Base-by-base conservation (phyloP, 2,113 vertebrate genomes). In the Python bivittatus region DNA sequence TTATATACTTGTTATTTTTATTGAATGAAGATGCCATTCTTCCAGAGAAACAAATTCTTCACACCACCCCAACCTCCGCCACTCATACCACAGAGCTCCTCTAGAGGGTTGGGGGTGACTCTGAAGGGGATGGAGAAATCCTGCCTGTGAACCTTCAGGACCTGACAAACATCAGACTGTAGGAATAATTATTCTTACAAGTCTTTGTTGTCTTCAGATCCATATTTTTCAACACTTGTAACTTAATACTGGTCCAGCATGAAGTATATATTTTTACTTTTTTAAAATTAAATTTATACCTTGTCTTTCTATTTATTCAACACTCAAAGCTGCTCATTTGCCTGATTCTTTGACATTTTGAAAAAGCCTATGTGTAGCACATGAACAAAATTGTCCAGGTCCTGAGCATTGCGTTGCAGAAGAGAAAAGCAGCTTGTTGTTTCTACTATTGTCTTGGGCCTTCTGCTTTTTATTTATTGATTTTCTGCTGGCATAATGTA, bases 391-490 rank as follows among this genome's bases (percentile, higher is more conserved):
- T 44, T 91, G 95, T 48, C 38, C 42, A 53, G 48, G 93, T 90
- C 90, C 79, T 89, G 94, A 64, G 20, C 57, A 27, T 33, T 89
- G 33, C 86, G 89, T 90, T 93, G 5, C 87, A 93, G 84, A 90
- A 94, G 91, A n/a, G 68, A 96, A 93, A 96, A 92, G 9, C 53
- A 4, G 84, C 84, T 95, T 96, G 25, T 53, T 23, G 88, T 83
- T 92, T 0, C 54, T 85, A 23, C 25, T 92, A 22, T 25, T 95
- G 60, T 93, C 61, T 27, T 94, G 72, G 90, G 44, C 60, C 92
- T 95, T 88, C 95, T 93, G 56, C 84, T 44, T 72, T 86, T 52
- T 95, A 20, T 91, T 94, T 84, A 88, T 94, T 94, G 79, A 83
- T 95, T 90, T 84, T 94, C 11, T 92, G 15, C 48, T 94, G 58